Evolutionary conservation across 2,888 invertebrate species (phyloP).

Genomic region (Anticlea derivata): DNA sequence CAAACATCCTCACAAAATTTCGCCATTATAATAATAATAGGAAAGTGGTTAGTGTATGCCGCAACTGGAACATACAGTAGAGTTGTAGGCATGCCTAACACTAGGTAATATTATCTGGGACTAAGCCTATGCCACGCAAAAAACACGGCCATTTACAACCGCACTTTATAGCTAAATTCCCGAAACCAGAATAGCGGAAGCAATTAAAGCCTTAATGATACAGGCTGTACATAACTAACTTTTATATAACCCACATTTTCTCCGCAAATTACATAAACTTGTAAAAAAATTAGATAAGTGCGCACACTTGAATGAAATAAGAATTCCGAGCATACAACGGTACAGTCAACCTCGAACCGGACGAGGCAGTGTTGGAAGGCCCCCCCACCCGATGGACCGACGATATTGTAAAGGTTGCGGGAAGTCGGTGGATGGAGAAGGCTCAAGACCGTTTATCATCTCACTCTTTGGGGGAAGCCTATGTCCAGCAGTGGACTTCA

Average conservation of each 20-base stretch:
- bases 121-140: constrained; percentile 20
- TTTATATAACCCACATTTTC: constrained; percentile 41
- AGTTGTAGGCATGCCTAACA: not conserved
- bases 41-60: too few relatives aligned
- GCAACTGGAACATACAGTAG: too few relatives aligned
- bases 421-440: too few relatives aligned
- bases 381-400: too few relatives aligned
- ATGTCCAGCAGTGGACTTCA: too few relatives aligned
- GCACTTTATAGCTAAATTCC: constrained; percentile 29
- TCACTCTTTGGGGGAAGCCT: too few relatives aligned
- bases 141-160: constrained; percentile 24
- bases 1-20: too few relatives aligned
- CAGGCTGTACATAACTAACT: constrained; percentile 34
- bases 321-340: constrained; percentile 4
- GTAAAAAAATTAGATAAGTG: constrained; percentile 39
- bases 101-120: constrained; percentile 2
- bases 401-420: too few relatives aligned
- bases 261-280: constrained; percentile 73
- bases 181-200: constrained; percentile 27
- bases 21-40: too few relatives aligned
- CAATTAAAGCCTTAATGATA: constrained; percentile 37
- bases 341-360: too few relatives aligned
- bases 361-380: too few relatives aligned
- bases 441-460: too few relatives aligned
- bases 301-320: not conserved